These are phyloP conservation scores for Parus major DNA, from an alignment of 2,113 vertebrate species.

Conservation along the genomic window DNA sequence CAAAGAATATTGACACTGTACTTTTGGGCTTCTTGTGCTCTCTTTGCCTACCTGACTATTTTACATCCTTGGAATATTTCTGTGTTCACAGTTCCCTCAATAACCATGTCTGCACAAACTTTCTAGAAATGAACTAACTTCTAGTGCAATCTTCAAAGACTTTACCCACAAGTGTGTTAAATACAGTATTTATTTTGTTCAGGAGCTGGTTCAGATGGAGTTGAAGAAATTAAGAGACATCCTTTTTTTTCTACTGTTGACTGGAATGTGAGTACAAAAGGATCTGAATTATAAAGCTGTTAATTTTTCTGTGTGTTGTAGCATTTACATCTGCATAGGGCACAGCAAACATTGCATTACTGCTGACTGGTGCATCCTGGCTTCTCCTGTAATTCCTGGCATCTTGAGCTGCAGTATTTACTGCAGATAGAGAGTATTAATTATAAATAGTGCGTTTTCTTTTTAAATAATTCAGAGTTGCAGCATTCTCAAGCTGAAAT, in stretches of 20 bases:
- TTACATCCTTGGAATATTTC: neutral
- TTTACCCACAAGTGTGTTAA: neutral
- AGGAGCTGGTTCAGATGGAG: conserved; percentile 94
- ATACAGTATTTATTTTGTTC: neutral
- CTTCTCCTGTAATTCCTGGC: neutral
- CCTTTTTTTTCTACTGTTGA: conserved; percentile 96
- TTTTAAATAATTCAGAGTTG: neutral
- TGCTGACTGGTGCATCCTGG: neutral
- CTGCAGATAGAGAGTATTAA: neutral
- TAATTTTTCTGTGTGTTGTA: neutral
- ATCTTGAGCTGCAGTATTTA: neutral
- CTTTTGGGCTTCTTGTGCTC: neutral
- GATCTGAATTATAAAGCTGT: neutral
- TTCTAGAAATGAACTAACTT: neutral
- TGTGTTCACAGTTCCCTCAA: neutral
- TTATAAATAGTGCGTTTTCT: neutral
- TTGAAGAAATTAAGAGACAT: conserved; percentile 98
- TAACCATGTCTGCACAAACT: neutral
- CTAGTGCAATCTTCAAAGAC: neutral
- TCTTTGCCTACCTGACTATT: neutral
- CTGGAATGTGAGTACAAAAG: conserved; percentile 90
- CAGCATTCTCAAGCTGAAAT: neutral
- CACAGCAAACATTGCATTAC: neutral
- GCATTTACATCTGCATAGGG: neutral
- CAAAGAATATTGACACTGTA: neutral